Evolutionary conservation across 2,888 invertebrate genomes (phyloP).

Genomic region (Xanthorhoe spadicearia): DNA sequence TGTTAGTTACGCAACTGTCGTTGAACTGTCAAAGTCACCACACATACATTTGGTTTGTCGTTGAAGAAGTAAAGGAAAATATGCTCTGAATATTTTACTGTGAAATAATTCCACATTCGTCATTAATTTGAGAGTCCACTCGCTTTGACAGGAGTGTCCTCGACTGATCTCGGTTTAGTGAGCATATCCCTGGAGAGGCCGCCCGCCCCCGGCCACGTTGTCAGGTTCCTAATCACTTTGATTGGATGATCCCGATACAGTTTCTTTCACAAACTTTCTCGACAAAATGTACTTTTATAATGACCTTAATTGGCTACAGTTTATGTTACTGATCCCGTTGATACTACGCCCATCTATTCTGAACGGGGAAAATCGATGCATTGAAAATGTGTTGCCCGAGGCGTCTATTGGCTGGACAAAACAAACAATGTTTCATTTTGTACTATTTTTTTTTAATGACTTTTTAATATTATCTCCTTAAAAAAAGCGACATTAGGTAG

Average conservation of each 20-base stretch:
- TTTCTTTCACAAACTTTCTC: slow-evolving; percentile 24
- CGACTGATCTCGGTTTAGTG: slow-evolving; percentile 1
- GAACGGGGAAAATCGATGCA: slow-evolving; percentile 9
- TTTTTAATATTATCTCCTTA: background rate
- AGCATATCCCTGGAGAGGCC: background rate
- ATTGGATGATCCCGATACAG: slow-evolving; percentile 39
- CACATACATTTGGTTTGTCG: too few species aligned
- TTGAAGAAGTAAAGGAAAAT: too few species aligned
- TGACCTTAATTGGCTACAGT: slow-evolving; percentile 26
- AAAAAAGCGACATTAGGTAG: background rate
- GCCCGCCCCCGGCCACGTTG: background rate
- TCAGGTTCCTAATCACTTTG: slow-evolving; percentile 7
- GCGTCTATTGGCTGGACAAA: slow-evolving; percentile 3
- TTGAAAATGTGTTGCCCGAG: background rate
- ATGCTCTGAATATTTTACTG: background rate
- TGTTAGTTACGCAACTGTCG: too few species aligned
- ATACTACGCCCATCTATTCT: background rate
- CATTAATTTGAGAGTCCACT: background rate
- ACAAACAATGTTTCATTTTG: background rate
- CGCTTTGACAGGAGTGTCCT: background rate
- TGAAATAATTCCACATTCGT: background rate
- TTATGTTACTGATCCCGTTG: background rate
- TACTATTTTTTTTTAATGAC: background rate
- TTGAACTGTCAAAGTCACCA: too few species aligned
- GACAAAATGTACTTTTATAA: slow-evolving; percentile 25